Evolutionary conservation across 2,113 vertebrate genomes (phyloP).

Genomic region (Lycaon pictus): DNA sequence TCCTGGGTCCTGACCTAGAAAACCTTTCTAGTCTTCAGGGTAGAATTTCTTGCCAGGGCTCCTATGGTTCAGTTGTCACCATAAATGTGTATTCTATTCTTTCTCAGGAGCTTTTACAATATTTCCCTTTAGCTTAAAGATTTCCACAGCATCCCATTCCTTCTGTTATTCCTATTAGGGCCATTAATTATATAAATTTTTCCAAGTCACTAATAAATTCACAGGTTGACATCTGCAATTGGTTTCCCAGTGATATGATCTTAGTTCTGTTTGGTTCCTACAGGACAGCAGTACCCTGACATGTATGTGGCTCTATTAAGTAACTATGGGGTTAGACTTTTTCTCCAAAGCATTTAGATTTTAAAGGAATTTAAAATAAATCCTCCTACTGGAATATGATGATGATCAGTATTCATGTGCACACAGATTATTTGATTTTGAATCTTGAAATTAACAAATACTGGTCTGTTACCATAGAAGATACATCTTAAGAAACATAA

Average conservation of each 20-base stretch:
- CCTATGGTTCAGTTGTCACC: too few species aligned
- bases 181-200: neutral
- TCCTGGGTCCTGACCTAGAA: neutral
- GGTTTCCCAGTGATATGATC: neutral
- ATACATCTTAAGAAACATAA: neutral
- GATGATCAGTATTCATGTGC: neutral
- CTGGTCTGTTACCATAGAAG: neutral
- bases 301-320: neutral
- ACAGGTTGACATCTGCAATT: neutral
- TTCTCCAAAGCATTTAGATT: neutral
- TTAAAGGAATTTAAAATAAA: neutral
- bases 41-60: neutral
- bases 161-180: neutral
- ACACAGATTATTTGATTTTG: neutral
- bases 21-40: neutral
- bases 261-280: neutral
- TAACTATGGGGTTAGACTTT: neutral
- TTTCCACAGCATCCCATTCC: neutral
- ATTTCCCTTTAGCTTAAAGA: neutral
- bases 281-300: neutral
- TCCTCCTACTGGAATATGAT: neutral
- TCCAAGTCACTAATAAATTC: neutral
- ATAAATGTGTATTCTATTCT: too few species aligned
- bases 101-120: too few species aligned
- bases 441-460: neutral